Conservation (phyloP, 2,888 invertebrate species). For the Strigamia maritima region DNA sequence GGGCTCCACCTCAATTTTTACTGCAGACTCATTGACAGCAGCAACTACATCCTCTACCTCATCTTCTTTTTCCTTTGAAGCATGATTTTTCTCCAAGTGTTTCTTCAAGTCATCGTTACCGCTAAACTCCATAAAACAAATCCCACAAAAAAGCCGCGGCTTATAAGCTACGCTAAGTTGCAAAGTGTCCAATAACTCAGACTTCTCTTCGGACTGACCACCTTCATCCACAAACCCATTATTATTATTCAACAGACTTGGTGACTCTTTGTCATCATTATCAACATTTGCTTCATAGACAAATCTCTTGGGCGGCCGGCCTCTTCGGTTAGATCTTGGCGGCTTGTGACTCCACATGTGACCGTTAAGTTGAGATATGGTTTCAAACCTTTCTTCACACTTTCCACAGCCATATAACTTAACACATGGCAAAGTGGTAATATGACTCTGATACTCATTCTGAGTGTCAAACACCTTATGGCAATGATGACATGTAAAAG, state of each 20-base stretch:
- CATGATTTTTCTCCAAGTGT: not conserved
- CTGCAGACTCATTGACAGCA: not conserved
- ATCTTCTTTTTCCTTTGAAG: not conserved
- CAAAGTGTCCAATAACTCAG: not conserved
- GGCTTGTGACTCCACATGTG: conserved; percentile 38
- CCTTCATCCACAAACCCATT: not conserved
- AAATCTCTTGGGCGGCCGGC: conserved; percentile 35
- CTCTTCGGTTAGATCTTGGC: conserved; percentile 35
- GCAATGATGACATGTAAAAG: conserved; percentile 34
- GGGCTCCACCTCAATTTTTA: not conserved
- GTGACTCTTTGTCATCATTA: not conserved
- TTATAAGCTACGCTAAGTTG: not conserved
- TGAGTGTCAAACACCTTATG: conserved; percentile 25
- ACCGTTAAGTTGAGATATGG: conserved; percentile 33
- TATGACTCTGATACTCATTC: conserved; percentile 11
- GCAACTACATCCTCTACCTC: not conserved
- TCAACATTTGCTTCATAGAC: not conserved
- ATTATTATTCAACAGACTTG: not conserved
- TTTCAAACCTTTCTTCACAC: conserved; percentile 33
- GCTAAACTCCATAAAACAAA: conserved; percentile 18
- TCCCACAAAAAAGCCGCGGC: conserved; percentile 34
- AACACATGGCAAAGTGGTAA: conserved; percentile 28
- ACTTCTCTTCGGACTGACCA: not conserved
- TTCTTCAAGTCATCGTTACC: conserved; percentile 26
- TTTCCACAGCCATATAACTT: conserved; percentile 36